These are phyloP conservation scores for Drosophila auraria DNA, from an alignment of 1,140 invertebrate genomes.

Conservation along the genomic window DNA sequence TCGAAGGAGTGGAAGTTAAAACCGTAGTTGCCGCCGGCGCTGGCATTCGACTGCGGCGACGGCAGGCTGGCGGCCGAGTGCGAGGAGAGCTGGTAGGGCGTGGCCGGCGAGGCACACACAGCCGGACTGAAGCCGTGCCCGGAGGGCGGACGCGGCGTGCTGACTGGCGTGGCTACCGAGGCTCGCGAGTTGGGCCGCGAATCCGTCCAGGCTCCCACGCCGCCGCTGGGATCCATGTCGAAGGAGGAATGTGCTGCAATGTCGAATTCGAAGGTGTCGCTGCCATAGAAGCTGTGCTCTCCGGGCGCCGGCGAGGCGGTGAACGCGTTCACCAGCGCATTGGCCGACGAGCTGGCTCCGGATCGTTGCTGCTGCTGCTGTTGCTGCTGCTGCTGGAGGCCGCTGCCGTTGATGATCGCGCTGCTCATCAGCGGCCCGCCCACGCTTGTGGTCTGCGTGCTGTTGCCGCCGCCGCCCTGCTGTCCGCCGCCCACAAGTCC, in stretches of 20 bases:
- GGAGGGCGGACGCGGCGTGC: conserved; percentile 80
- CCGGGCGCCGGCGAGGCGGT: conserved; percentile 71
- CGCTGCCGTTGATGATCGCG: conserved; percentile 89
- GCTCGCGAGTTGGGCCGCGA: conserved; percentile 83
- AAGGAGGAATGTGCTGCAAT: conserved; percentile 83
- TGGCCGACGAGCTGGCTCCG: conserved; percentile 70
- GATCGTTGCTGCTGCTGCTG: conserved; percentile 63
- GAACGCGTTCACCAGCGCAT: conserved; percentile 69
- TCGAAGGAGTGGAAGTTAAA: conserved; percentile 76
- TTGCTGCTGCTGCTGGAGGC: conserved; percentile 51
- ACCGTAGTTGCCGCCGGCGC: conserved; percentile 78
- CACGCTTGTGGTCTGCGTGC: conserved; percentile 81
- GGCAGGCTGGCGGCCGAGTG: conserved; percentile 81
- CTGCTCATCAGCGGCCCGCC: conserved; percentile 89
- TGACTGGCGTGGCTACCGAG: conserved; percentile 81
- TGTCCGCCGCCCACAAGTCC: conserved; percentile 80
- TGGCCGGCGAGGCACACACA: conserved; percentile 81
- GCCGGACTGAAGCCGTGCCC: conserved; percentile 85
- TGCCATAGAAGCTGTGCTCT: conserved; percentile 68
- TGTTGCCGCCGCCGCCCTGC: conserved; percentile 47
- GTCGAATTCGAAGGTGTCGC: conserved; percentile 81
- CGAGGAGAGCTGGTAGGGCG: conserved; percentile 81
- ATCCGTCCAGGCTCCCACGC: conserved; percentile 76
- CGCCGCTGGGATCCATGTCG: conserved; percentile 80
- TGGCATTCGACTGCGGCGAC: conserved; percentile 85